phyloP scores from a whole-genome alignment of 2,113 vertebrate species.

The Columba livia region DNA sequence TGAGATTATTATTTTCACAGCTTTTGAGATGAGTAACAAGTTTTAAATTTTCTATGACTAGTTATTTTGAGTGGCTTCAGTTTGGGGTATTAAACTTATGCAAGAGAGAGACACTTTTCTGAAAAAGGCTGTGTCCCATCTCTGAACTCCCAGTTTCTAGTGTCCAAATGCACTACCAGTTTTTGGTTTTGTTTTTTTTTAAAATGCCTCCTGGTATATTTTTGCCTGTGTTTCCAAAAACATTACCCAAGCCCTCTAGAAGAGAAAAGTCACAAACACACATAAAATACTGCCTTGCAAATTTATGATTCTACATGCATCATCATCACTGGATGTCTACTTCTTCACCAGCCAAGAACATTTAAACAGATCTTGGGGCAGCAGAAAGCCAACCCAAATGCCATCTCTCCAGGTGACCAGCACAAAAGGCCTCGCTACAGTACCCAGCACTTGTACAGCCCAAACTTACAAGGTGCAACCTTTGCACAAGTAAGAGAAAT shows the following conservation, averaged over 20 bases:
- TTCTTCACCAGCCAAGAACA: not conserved
- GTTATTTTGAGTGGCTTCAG: not conserved
- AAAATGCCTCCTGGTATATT: not conserved
- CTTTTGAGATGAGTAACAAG: not conserved
- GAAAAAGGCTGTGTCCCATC: not conserved
- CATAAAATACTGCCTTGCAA: not conserved
- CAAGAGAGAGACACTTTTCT: not conserved
- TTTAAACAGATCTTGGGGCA: not conserved
- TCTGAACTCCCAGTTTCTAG: not conserved
- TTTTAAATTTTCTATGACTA: not conserved
- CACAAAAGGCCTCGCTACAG: not conserved
- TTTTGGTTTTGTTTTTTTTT: not conserved
- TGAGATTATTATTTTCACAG: not conserved
- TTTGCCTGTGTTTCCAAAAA: not conserved
- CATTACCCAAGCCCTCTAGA: not conserved
- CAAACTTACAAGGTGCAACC: not conserved
- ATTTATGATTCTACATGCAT: not conserved
- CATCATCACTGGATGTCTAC: not conserved
- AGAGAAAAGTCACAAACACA: not conserved
- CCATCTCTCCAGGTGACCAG: not conserved
- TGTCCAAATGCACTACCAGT: not conserved
- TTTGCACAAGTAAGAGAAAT: not conserved
- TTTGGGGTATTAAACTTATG: not conserved
- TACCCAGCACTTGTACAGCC: rapidly evolving
- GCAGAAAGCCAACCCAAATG: not conserved